phyloP scores from a whole-genome alignment of 2,797 vertebrate genomes.

The Carapus acus region DNA sequence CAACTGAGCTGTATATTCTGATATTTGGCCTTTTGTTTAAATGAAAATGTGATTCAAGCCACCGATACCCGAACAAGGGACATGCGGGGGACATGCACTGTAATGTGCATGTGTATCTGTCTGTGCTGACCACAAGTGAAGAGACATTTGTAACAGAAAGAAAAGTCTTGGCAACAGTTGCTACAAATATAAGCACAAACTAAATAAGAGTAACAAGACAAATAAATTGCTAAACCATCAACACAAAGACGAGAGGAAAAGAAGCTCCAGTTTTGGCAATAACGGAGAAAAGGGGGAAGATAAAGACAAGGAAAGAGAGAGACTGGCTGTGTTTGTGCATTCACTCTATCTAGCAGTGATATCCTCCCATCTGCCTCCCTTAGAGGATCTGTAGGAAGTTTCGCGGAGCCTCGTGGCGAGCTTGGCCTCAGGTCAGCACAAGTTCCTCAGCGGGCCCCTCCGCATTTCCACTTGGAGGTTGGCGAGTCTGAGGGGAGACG shows the following conservation, averaged over 20 bases:
- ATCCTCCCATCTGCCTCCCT: background rate
- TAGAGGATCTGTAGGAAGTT: background rate
- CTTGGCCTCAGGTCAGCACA: slow-evolving; percentile 5
- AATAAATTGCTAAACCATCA: slow-evolving; percentile 35
- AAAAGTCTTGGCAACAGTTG: slow-evolving; percentile 55
- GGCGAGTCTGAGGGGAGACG: no score
- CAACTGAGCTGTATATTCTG: background rate
- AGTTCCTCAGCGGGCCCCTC: no score
- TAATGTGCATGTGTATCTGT: slow-evolving; percentile 3
- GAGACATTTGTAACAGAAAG: slow-evolving; percentile 47
- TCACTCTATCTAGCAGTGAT: background rate
- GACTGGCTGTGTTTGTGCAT: background rate
- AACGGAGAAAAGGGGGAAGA: background rate
- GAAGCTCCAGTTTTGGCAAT: slow-evolving; percentile 11
- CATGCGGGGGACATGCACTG: background rate
- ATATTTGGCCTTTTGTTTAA: background rate
- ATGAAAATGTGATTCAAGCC: background rate
- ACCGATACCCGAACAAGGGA: slow-evolving; percentile 10
- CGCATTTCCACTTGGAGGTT: no score
- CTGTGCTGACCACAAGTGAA: slow-evolving; percentile 26
- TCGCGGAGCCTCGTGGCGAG: background rate
- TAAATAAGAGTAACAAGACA: slow-evolving; percentile 32
- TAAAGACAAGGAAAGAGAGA: no score
- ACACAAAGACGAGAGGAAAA: slow-evolving; percentile 22
- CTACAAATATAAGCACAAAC: slow-evolving; percentile 15